phyloP scores from a whole-genome alignment of 2,797 vertebrate genomes.

The Menidia menidia region DNA sequence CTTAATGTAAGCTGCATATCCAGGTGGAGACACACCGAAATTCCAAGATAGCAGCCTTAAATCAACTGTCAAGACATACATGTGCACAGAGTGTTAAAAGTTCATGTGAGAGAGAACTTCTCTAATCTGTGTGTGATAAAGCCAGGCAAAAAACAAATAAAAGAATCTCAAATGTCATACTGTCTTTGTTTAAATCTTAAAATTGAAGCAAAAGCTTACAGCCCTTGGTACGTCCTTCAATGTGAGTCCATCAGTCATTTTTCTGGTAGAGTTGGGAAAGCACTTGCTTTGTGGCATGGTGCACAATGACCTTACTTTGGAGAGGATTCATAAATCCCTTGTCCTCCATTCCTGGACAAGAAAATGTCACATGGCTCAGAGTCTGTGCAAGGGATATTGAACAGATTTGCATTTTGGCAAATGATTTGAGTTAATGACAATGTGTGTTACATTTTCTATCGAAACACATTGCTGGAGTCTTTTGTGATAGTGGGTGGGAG shows the following conservation, averaged over 20 bases:
- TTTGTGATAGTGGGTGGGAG: constrained; percentile 71
- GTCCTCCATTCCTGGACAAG: neutral
- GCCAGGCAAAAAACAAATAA: constrained; percentile 8
- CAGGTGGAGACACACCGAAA: constrained; percentile 49
- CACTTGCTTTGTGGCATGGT: constrained; percentile 40
- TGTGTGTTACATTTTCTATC: constrained; percentile 71
- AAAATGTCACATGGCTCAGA: constrained; percentile 37
- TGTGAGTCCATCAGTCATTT: neutral
- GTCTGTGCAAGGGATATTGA: constrained; percentile 37
- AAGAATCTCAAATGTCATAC: neutral
- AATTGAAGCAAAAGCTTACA: constrained; percentile 1
- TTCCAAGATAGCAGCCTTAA: constrained; percentile 55
- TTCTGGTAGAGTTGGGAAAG: constrained; percentile 3
- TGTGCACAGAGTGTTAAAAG: constrained; percentile 21
- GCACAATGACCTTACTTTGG: constrained; percentile 27
- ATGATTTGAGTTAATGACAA: constrained; percentile 73
- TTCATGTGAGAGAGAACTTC: constrained; percentile 25
- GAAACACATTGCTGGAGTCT: constrained; percentile 67
- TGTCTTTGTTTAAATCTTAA: constrained; percentile 1
- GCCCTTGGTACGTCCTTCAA: neutral
- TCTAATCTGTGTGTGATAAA: neutral
- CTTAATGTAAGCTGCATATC: constrained; percentile 26
- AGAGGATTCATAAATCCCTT: constrained; percentile 42
- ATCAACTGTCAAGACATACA: constrained; percentile 46
- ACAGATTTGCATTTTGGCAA: constrained; percentile 71